Evolutionary conservation across 2,797 vertebrate genomes (phyloP), one percentile per base, ranked within the genome.

Genomic region (Pteropus rufus): DNA sequence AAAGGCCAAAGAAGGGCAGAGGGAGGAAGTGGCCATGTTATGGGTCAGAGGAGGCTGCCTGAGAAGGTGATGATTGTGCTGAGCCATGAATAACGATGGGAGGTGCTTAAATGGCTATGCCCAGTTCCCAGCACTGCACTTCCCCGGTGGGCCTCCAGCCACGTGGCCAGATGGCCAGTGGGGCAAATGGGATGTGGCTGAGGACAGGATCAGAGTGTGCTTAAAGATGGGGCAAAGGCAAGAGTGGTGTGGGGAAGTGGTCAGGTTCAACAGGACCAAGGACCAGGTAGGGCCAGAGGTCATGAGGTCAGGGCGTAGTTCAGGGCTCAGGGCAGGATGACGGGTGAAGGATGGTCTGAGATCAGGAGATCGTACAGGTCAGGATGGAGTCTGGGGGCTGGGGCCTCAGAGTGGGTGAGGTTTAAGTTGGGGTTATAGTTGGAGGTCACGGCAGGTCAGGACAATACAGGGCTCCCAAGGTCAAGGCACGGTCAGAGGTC

Each of bases 91-190:
- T 36, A 4, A 23, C 5, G 2, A 70, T 16, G 58, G 24, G 77
- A 11, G 36, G 23, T 0, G 1, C 41, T 29, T 69, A 16, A 4
- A 19, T 15, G 19, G 11, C 60, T n/a, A 23, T 29, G 7, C 4
- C 11, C 18, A 5, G 29, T 31, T 65, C 49, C 60, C 31, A 19
- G 60, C 0, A 3, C 56, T 36, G 65, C 58, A 49, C 56, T 93
- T 49, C 54, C 7, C 0, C 5, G 14, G 7, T 21, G 26, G 34
- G 39, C 70, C 23, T 56, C 18, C 12, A 0, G 73, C 14, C 75
- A 36, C 21, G 21, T 77, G 34, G 75, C 58, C 26, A 29, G 46
- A 62, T 15, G 36, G 60, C 34, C n/a, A 58, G 19, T 3, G 23
- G 36, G 39, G 16, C 36, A 10, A 4, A 56, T 7, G 65, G 46